These are phyloP conservation scores for Allobates femoralis DNA, from an alignment of 2,797 vertebrate species.

Conservation along the genomic window DNA sequence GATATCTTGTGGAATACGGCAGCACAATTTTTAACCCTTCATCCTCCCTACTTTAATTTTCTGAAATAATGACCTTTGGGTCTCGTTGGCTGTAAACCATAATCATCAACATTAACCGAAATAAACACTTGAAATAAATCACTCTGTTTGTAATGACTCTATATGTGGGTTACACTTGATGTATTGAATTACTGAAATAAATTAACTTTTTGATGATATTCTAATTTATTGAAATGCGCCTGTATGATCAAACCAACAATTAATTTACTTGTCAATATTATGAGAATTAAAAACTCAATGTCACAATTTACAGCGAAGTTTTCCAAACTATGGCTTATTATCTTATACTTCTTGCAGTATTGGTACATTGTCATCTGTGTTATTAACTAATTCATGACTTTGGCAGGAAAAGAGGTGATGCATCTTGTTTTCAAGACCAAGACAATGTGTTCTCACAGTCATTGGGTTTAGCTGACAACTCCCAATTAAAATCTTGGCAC, in stretches of 20 bases:
- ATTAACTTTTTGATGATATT: too few species aligned
- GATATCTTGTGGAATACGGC: too few species aligned
- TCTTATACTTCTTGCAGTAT: conserved; percentile 32
- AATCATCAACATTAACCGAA: too few species aligned
- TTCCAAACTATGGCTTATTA: conserved; percentile 18
- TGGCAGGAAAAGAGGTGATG: conserved; percentile 43
- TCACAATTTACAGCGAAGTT: conserved; percentile 11
- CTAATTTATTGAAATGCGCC: too few species aligned
- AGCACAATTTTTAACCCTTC: too few species aligned
- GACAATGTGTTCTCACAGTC: conserved; percentile 48
- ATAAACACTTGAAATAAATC: too few species aligned
- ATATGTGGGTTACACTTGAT: too few species aligned
- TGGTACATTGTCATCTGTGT: conserved; percentile 47
- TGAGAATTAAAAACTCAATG: neutral
- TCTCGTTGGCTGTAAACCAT: too few species aligned
- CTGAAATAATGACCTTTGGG: too few species aligned
- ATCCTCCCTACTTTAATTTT: too few species aligned
- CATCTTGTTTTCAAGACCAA: conserved; percentile 47
- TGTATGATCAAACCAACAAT: neutral
- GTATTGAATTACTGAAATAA: too few species aligned
- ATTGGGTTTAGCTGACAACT: conserved; percentile 48
- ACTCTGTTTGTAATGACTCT: too few species aligned
- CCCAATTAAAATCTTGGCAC: conserved; percentile 56
- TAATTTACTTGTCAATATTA: neutral
- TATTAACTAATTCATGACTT: conserved; percentile 54